Evolutionary conservation across 1,140 invertebrate species (phyloP), one percentile per base, ranked within the genome.

Genomic region (Coptotermes formosanus): DNA sequence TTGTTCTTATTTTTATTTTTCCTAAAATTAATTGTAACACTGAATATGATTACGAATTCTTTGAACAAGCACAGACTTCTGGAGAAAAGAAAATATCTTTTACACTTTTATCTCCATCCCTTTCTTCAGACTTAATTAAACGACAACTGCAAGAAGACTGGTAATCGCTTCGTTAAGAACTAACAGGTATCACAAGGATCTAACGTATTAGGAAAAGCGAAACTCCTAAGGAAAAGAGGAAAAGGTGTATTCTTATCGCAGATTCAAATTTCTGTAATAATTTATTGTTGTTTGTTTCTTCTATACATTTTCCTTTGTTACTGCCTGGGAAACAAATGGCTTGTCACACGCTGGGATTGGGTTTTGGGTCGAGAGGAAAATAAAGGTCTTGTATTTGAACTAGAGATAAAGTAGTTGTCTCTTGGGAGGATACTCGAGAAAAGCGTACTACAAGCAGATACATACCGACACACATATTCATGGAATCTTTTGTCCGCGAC

Each of bases 221-320:
- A 64, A 75, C 64, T 25, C n/a, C 7, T 25, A 75, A 75, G 3
- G 25, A 75, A 30, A 75, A 16, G n/a, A 75, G 19, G 64, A 30
- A 30, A 0, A 75, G 12, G 19, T 25, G 14, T 14, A 38, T n/a
- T 45, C 55, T 52, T 55, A 32, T 59, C 45, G 75, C 64, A 85
- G 59, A 64, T 82, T 48, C 64, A 75, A 75, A 85, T 86, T 82
- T 83, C 64, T 23, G 82, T 32, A 48, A 82, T 84, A 86, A 84
- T 86, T 86, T 86, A 86, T 86, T 84, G 86, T 81, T 69, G 86
- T 86, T 86, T 84, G 86, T 84, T 86, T 83, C 85, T 86, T 86
- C 64, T 84, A 86, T 86, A 83, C 83, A 86, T 86, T 86, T 86
- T 86, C 52, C 45, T 64, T 25, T 52, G 43, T 44, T 52, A 52